Percentiles rank a stretch among this genome's conserved stretches.
Conservation (phyloP, 2,888 invertebrate species). For the Mystacides longicornis region DNA sequence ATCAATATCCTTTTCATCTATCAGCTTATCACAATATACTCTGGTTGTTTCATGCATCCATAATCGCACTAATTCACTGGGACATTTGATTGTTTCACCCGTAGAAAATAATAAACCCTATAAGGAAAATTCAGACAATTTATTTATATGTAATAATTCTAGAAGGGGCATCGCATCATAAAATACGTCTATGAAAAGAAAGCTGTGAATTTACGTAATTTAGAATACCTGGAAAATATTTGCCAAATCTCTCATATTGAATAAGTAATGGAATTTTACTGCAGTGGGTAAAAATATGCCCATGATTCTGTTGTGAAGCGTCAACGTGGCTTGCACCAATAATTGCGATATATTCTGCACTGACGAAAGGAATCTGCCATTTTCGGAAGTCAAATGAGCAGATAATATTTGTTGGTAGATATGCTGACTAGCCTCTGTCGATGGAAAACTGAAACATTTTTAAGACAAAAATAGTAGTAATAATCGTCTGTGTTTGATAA, state of each 20-base stretch:
- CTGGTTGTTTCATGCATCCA: conserved; percentile 88
- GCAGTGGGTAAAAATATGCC: conserved; percentile 84
- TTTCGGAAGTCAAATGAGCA: conserved; percentile 62
- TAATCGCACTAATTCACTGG: conserved; percentile 66
- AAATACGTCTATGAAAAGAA: background rate
- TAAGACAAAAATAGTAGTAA: no score
- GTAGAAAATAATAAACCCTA: conserved; percentile 81
- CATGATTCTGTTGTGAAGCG: conserved; percentile 68
- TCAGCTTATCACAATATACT: conserved; percentile 87
- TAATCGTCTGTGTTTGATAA: no score
- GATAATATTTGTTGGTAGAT: conserved; percentile 79
- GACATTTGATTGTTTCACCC: conserved; percentile 63
- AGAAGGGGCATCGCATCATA: background rate
- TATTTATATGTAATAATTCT: background rate
- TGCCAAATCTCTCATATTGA: conserved; percentile 85
- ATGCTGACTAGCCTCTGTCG: conserved; percentile 68
- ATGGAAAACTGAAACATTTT: conserved; percentile 70
- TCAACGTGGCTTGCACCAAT: conserved; percentile 65
- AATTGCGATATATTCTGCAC: conserved; percentile 54
- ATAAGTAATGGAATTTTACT: conserved; percentile 90
- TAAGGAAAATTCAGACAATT: conserved; percentile 20
- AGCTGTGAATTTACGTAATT: background rate
- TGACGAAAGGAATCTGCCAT: conserved; percentile 56
- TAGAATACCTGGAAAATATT: conserved; percentile 81
- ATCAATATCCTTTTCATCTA: conserved; percentile 71